Base-by-base conservation (phyloP, 2,113 vertebrate species). In the Scomber colias region DNA sequence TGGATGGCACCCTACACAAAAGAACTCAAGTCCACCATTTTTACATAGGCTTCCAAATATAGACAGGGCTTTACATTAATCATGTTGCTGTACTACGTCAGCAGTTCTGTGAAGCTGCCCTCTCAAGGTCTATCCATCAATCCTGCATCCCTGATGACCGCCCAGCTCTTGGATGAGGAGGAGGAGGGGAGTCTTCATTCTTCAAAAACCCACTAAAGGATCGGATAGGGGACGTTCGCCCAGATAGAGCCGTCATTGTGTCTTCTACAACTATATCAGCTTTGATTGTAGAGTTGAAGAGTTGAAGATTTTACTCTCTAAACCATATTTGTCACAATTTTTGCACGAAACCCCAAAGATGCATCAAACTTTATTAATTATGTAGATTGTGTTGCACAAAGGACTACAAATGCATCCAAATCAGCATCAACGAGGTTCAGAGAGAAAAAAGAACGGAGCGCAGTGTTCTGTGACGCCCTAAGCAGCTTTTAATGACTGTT, bases 41-140 rank as follows among this genome's bases (percentile, higher is more conserved):
- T 85, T 82, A 54, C 71, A 82, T 7, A 53, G 60, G 57, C 61
- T 63, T 79, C 78, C 64, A 87, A 70, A 80, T 63, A 81, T 57
- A 84, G 48, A 61, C 51, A 19, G 35, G n/a, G 75, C 72, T 84
- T 83, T 79, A 82, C 83, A 88, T 89, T 78, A 83, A 92, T 92
- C 83, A 84, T 31, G 21, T 49, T 68, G 56, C 83, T 67, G 48
- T 51, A 57, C 71, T 21, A 83, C 24, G 59, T 92, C 90, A 92
- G 91, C 91, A 77, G 15, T 83, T 86, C 77, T 85, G 71, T 84
- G 63, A 84, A 81, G 78, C 77, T 88, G 82, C 55, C 77, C 86
- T 88, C 80, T 87, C 87, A 90, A 93, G 90, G 89, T 85, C 85
- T 51, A 83, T 86, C 84, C 88, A 92, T 92, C 91, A 93, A 91